These are phyloP conservation scores for Ceratotherium simum DNA, from an alignment of 2,113 vertebrate genomes.

Conservation along the genomic window DNA sequence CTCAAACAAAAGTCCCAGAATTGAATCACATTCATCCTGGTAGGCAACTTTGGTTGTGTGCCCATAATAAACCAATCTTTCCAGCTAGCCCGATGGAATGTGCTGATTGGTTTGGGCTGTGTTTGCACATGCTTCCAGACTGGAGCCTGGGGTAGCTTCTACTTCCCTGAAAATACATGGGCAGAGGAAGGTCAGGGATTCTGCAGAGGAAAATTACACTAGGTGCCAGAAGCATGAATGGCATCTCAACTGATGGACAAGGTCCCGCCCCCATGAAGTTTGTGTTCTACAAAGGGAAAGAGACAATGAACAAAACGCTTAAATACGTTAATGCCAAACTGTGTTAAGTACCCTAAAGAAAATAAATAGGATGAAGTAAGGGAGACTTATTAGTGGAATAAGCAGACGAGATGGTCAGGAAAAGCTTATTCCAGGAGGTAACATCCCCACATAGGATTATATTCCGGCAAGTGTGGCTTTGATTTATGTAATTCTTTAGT, in stretches of 20 bases:
- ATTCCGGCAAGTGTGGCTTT: background rate
- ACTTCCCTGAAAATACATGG: background rate
- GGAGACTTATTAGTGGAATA: background rate
- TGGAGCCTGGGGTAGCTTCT: background rate
- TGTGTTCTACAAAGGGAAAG: background rate
- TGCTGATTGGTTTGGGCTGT: background rate
- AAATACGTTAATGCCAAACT: background rate
- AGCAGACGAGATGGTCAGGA: background rate
- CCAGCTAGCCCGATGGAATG: background rate
- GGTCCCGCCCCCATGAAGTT: background rate
- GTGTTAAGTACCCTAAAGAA: background rate
- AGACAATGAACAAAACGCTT: background rate
- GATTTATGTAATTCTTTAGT: slow-evolving; percentile 39
- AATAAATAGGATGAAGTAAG: background rate
- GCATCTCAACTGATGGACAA: background rate
- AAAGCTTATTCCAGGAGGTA: background rate
- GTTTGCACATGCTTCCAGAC: background rate
- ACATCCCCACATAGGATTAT: background rate
- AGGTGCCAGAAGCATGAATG: background rate
- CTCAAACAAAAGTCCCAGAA: background rate
- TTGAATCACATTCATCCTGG: background rate
- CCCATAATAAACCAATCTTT: background rate
- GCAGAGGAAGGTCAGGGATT: background rate
- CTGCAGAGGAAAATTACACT: background rate
- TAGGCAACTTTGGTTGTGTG: background rate